Evolutionary conservation across 2,113 vertebrate species (phyloP), one percentile per base, ranked within the genome.

Genomic region (Stictonetta naevosa): DNA sequence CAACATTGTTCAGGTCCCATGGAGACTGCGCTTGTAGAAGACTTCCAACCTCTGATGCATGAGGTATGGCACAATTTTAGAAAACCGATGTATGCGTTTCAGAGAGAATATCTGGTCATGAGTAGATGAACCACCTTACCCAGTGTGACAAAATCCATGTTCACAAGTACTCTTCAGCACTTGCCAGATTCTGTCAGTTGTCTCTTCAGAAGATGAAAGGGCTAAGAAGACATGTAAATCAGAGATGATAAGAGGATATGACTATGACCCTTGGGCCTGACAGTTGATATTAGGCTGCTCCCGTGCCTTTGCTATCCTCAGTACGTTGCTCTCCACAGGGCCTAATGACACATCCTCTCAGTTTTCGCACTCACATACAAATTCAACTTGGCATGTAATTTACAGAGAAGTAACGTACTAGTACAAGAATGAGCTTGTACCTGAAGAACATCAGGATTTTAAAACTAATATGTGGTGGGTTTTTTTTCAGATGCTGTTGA

Each of bases 171-270:
- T 83, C 53, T 42, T 53, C 68, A 90, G 75, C 88, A 94, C 31
- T 26, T 59, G 29, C 76, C 92, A 95, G 72, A 86, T 91, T 78
- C 76, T 88, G 86, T 46, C 80, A 75, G 77, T 74, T 74, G 46
- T 78, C 52, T 66, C n/a, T 93, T 69, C 72, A 85, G 84, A 85
- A 86, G 71, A 88, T 26, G 62, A 83, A 85, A 95, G 76, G 33
- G 18, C 22, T n/a, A 67, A 53, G 53, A 74, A 60, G 67, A 77
- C 60, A 72, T 28, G 50, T 62, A 84, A 79, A 78, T 3, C 84
- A 84, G 46, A 79, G 79, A 85, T 0, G 6, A n/a, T 63, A 87
- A 95, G 69, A 94, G 89, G 81, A 94, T 95, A 20, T 66, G 93
- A 92, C 80, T 91, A 29, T 55, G 29, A 95, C 46, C 75, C 81